Evolutionary conservation across 1,140 invertebrate species (phyloP).

Genomic region (Drosophila teissieri): DNA sequence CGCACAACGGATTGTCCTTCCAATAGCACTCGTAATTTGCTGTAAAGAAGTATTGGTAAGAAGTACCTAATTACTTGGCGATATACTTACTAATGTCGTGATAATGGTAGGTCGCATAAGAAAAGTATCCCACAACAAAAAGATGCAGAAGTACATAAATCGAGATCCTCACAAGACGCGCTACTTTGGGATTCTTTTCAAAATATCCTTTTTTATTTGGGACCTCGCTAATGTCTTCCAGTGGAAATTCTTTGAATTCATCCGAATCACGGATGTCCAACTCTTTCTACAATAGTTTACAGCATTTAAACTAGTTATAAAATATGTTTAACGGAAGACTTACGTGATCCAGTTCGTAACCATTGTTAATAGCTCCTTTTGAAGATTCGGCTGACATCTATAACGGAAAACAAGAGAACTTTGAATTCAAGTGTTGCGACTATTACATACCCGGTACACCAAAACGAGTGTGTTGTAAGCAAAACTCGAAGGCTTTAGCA

Average conservation of each 20-base stretch:
- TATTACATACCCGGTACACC: too few species aligned
- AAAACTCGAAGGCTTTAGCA: too few species aligned
- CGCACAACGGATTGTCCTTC: constrained; percentile 35
- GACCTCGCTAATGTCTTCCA: background rate
- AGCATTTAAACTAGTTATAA: background rate
- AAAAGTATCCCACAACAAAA: constrained; percentile 63
- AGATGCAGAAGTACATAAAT: constrained; percentile 46
- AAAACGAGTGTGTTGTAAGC: too few species aligned
- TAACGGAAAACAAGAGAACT: background rate
- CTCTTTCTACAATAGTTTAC: constrained; percentile 14
- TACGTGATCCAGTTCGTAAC: constrained; percentile 66
- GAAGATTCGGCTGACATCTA: constrained; percentile 56
- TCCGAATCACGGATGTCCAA: constrained; percentile 2
- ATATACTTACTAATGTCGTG: constrained; percentile 55
- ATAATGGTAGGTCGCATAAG: constrained; percentile 77
- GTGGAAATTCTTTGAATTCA: constrained; percentile 11
- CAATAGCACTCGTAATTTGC: constrained; percentile 40
- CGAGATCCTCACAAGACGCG: constrained; percentile 31
- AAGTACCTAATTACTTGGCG: constrained; percentile 7
- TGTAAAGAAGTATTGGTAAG: background rate
- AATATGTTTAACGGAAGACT: background rate
- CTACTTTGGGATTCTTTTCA: constrained; percentile 20
- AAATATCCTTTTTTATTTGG: constrained; percentile 4
- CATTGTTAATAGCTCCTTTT: constrained; percentile 48
- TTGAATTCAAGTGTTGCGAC: too few species aligned